Percentiles rank a stretch among this genome's conserved stretches.
phyloP scores from a whole-genome alignment of 2,113 vertebrate species.

The Dromiciops gliroides region DNA sequence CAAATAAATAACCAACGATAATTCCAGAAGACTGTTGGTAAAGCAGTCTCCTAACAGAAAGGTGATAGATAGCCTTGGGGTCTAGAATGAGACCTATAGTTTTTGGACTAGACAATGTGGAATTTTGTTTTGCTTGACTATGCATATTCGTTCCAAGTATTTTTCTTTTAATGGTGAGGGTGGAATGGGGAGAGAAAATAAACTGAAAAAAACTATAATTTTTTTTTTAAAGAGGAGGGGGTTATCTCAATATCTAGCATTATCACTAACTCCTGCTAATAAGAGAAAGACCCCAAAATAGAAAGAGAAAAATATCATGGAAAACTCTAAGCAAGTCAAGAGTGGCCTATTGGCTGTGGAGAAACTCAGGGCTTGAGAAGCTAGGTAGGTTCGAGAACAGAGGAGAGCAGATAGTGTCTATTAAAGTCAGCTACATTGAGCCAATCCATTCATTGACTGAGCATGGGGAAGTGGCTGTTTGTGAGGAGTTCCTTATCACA shows the following conservation, averaged over 20 bases:
- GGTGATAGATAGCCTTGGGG: too few relatives aligned
- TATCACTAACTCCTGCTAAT: neutral
- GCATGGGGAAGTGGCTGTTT: neutral
- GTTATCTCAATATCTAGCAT: neutral
- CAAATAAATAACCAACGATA: neutral
- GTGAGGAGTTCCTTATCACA: neutral
- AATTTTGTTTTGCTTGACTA: neutral
- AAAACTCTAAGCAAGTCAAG: neutral
- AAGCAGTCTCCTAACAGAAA: neutral
- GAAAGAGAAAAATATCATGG: neutral
- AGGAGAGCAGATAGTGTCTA: neutral
- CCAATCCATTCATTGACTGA: neutral
- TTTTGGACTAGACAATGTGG: neutral
- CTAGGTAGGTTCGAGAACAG: neutral
- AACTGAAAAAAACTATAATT: neutral
- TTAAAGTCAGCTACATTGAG: neutral
- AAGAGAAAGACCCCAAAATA: neutral
- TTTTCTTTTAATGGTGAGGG: too few relatives aligned
- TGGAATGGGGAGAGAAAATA: neutral
- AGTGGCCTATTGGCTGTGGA: neutral
- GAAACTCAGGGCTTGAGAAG: neutral
- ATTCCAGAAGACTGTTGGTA: too few relatives aligned
- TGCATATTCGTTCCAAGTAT: too few relatives aligned
- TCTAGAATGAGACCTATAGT: neutral
- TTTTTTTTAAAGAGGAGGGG: neutral